Percentiles rank a stretch among this genome's conserved stretches.
Evolutionary conservation across 2,113 vertebrate genomes (phyloP).

Genomic region (Ictidomys tridecemlineatus): DNA sequence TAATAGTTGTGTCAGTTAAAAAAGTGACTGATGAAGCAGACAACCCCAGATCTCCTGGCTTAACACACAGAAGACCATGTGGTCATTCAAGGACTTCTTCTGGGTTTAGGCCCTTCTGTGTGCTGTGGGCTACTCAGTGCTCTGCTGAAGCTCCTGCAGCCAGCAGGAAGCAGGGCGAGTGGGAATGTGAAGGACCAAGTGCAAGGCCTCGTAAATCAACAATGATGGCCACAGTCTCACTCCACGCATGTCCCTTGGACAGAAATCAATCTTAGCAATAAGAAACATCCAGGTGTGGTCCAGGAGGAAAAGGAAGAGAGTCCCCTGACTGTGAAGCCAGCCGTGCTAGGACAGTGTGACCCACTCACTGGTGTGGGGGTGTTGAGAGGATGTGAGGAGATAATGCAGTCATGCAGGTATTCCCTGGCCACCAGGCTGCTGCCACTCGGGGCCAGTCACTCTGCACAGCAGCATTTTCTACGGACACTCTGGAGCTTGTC

Average conservation of each 20-base stretch:
- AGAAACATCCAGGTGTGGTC: too few species aligned
- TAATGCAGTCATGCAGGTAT: accelerated
- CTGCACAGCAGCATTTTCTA: accelerated
- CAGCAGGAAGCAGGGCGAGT: too few species aligned
- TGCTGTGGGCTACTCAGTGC: accelerated
- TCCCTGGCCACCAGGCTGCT: background rate
- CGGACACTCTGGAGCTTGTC: background rate
- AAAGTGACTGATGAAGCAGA: background rate
- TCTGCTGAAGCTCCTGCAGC: background rate
- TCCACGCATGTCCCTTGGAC: accelerated
- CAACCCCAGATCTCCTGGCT: background rate
- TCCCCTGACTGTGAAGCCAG: background rate
- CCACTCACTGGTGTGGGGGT: accelerated
- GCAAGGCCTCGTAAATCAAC: background rate
- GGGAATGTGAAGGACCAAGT: background rate
- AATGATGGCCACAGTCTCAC: background rate
- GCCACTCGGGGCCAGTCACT: too few species aligned
- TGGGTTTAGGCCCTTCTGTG: accelerated
- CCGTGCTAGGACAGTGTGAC: background rate
- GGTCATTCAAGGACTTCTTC: background rate
- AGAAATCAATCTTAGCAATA: background rate
- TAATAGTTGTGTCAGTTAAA: background rate
- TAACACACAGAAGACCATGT: too few species aligned
- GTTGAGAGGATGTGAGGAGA: too few species aligned
- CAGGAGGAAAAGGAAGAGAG: background rate